Conservation (phyloP, 2,888 invertebrate species). For the Choreutis nemorana region DNA sequence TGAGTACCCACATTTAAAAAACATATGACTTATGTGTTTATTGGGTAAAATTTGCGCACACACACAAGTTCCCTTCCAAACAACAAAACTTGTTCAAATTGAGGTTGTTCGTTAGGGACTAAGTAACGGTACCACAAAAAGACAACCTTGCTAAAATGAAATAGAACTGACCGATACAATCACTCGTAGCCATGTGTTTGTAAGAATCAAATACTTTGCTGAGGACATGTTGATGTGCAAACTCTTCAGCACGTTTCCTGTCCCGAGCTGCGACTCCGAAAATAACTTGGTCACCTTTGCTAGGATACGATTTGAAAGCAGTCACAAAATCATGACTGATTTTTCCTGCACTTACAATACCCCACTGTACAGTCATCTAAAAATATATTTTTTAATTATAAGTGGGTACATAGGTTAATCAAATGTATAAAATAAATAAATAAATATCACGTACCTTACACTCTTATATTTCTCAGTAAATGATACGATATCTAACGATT, state of each 20-base stretch:
- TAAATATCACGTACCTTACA: too few species aligned
- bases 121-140: background rate
- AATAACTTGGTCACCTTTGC: slow-evolving; percentile 71
- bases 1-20: background rate
- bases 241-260: slow-evolving; percentile 71
- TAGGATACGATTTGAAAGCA: slow-evolving; percentile 70
- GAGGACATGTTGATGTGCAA: slow-evolving; percentile 76
- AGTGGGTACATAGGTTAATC: too few species aligned
- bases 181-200: slow-evolving; percentile 73
- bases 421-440: too few species aligned
- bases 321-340: slow-evolving; percentile 86
- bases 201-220: slow-evolving; percentile 77
- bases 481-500: too few species aligned
- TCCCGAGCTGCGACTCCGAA: slow-evolving; percentile 80
- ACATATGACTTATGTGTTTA: background rate
- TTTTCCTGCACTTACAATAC: slow-evolving; percentile 82
- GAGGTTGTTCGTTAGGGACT: background rate
- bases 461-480: too few species aligned
- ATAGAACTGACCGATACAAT: slow-evolving; percentile 71
- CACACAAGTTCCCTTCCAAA: too few species aligned
- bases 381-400: slow-evolving; percentile 8
- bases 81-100: background rate
- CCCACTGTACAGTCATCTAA: slow-evolving; percentile 76
- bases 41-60: too few species aligned
- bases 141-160: too few species aligned